Base-by-base conservation (phyloP, 2,113 vertebrate species). In the Motacilla alba region DNA sequence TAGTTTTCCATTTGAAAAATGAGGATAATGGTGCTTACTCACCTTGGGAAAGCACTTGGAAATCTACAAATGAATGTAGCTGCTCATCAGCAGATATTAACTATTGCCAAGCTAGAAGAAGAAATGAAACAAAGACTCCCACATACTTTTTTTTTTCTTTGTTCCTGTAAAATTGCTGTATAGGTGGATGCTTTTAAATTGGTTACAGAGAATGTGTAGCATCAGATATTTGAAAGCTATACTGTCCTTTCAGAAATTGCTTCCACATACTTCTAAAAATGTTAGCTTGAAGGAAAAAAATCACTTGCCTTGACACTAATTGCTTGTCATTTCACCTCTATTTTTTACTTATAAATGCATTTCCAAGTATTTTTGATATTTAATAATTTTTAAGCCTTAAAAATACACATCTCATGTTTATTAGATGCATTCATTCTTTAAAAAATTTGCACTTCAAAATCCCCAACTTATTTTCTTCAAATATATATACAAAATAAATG, bases 1-100 rank as follows among this genome's bases (percentile, higher is more conserved):
- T 62, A 39, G 66, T 95, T 97, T 95, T 91, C 74, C 77, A 50
- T 91, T 88, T 95, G 91, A 95, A 97, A 94, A 95, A 95, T 94
- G 66, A 87, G 67, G 46, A 94, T 94, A 91, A 92, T 95, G 83
- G 55, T 95, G 91, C 80, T 94, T 93, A 64, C 73, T 95, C 83
- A 94, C 91, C 81, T 97, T 76, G 93, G 66, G 70, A 89, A 93
- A 85, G 87, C 74, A 73, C 75, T 94, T 79, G 14, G 39, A 83
- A 47, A 91, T 93, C 53, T 89, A 46, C 63, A 75, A 44, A 80
- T 69, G 41, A 68, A 35, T 56, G 74, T 93, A 58, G 70, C 46
- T 82, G 17, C 77, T 92, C 35, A 68, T 87, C 69, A 68, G 49
- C 46, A 76, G 49, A 19, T 91, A 91, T 30, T 94, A 95, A 87